Evolutionary conservation across 2,113 vertebrate species (phyloP).

Genomic region (Psettodes erumei): DNA sequence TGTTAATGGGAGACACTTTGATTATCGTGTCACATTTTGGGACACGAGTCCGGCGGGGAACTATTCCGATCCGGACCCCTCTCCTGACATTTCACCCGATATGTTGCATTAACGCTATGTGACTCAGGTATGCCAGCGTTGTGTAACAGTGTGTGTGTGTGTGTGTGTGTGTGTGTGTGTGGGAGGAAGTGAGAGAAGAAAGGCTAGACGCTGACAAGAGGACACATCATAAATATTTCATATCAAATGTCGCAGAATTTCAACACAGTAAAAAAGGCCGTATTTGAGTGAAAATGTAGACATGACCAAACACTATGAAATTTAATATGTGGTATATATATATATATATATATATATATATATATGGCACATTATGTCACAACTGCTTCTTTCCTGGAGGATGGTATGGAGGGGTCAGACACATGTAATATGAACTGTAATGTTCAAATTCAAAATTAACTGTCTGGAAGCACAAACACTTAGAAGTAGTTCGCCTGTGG

Average conservation of each 20-base stretch:
- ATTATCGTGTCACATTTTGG: conserved; percentile 11
- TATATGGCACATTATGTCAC: no score
- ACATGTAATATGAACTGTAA: no score
- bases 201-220: neutral
- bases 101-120: conserved; percentile 44
- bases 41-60: neutral
- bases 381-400: no score
- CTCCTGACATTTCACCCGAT: conserved; percentile 76
- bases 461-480: no score
- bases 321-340: no score
- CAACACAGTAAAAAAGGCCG: neutral
- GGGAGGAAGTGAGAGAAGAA: conserved; percentile 20
- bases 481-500: no score
- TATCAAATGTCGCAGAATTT: no score
- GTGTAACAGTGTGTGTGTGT: conserved; percentile 2
- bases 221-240: neutral
- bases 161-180: conserved; percentile 19
- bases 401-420: no score
- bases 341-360: no score
- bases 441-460: no score
- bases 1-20: conserved; percentile 64
- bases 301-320: no score
- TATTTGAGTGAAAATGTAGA: neutral
- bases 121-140: neutral
- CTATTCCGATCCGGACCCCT: conserved; percentile 21